Base-by-base conservation (phyloP, 2,888 invertebrate genomes). In the Trilocha varians region DNA sequence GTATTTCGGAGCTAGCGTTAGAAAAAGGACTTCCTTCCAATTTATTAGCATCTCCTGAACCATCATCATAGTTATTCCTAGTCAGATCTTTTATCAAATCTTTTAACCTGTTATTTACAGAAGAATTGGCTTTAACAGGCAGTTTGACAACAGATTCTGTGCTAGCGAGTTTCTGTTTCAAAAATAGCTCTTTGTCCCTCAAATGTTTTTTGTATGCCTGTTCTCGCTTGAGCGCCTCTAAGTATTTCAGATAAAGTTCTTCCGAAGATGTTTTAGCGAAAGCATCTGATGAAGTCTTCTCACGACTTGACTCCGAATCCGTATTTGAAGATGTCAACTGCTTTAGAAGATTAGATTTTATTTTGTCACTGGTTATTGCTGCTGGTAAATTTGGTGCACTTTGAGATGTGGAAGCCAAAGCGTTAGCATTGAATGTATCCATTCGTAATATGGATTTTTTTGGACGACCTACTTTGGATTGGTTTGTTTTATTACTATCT, bases 1-100 rank as follows among this genome's bases (percentile, higher is more conserved):
- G 48, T 48, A 45, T 59, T n/a, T 66, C 56, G 15, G 57, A 42
- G 40, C 71, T 51, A 9, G 53, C 47, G 49, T 69, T 65, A 6
- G 66, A 57, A 40, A 58, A 62, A 13, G 70, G 67, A 15, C 71
- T 70, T 13, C 74, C 73, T 60, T 79, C 78, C 40, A 83, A 51
- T 57, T 78, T 82, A 55, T 78, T 77, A n/a, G 83, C 84, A 57
- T 85, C 85, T 5, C 85, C 85, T 5, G 84, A 84, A 13, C 84
- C 83, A 55, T 83, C 78, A 42, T 78, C 72, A 53, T 79, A 78
- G 43, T 83, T 80, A 47, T 84, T 84, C 49, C 74, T 65, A n/a
- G 78, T 73, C 40, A 85, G 66, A 54, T 85, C 85, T 54, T 80
- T 78, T 46, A 84, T 70, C 35, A 85, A 57, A 43, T 79, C 70